Percentiles rank a stretch among this genome's conserved stretches.
Evolutionary conservation across 2,888 invertebrate species (phyloP).

Genomic region (Campopleginae sp.): DNA sequence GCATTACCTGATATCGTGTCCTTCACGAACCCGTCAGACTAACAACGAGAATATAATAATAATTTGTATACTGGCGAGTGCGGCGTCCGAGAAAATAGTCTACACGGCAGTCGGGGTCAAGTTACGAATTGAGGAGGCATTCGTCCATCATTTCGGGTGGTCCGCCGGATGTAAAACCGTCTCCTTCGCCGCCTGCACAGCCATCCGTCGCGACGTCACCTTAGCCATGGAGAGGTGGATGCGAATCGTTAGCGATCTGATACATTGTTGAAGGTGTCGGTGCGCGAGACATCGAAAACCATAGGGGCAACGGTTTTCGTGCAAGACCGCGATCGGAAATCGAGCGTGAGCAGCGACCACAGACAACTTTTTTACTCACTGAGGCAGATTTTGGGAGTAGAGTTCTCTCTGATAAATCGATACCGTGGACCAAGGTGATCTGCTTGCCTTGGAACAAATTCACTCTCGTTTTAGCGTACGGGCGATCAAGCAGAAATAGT

Average conservation of each 20-base stretch:
- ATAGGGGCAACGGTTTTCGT: neutral
- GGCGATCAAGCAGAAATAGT: neutral
- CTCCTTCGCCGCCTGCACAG: neutral
- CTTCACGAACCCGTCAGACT: constrained; percentile 16
- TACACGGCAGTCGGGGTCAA: constrained; percentile 64
- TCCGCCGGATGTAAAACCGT: constrained; percentile 61
- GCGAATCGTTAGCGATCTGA: constrained; percentile 48
- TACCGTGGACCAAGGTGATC: constrained; percentile 69
- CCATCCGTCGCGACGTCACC: constrained; percentile 6
- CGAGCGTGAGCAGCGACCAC: constrained; percentile 3
- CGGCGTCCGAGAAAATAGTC: constrained; percentile 43
- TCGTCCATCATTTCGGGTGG: constrained; percentile 74
- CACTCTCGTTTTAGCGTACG: constrained; percentile 15
- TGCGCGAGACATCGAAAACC: constrained; percentile 1
- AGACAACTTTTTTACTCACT: neutral
- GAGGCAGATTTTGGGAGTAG: constrained; percentile 44
- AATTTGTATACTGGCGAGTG: constrained; percentile 40
- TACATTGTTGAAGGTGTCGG: constrained; percentile 50
- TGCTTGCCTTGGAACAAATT: constrained; percentile 17
- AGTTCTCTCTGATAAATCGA: constrained; percentile 64
- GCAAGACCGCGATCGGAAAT: constrained; percentile 34
- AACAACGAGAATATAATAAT: constrained; percentile 10
- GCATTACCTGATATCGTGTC: constrained; percentile 34
- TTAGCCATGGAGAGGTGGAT: constrained; percentile 10
- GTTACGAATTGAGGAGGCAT: constrained; percentile 68